Percentiles rank a stretch among this genome's conserved stretches.
These are phyloP conservation scores for Motacilla alba DNA, from an alignment of 2,113 vertebrate genomes.

Conservation along the genomic window DNA sequence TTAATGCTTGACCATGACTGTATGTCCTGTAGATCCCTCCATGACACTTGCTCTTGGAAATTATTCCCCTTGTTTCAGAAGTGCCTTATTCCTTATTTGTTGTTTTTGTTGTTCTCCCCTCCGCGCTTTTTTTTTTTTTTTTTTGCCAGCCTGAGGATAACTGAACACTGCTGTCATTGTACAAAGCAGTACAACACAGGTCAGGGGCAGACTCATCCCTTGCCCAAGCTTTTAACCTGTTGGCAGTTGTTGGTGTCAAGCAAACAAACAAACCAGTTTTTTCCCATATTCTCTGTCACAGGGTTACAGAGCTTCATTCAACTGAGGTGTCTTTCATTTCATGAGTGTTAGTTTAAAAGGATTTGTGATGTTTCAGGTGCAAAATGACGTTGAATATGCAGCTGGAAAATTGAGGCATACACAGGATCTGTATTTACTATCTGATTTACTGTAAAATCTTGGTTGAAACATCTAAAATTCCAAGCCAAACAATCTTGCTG, in stretches of 20 bases:
- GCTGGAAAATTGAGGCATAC: neutral
- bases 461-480: neutral
- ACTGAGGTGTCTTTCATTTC: neutral
- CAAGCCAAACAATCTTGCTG: neutral
- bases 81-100: neutral
- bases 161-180: neutral
- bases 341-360: neutral
- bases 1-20: no score
- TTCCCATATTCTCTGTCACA: neutral
- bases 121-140: no score
- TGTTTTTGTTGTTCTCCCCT: neutral
- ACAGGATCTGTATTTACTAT: neutral
- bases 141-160: neutral
- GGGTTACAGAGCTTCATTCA: neutral
- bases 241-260: neutral
- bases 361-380: neutral
- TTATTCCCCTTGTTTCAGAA: neutral
- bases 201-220: neutral
- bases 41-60: neutral
- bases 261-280: neutral
- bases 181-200: neutral
- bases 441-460: neutral
- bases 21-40: neutral
- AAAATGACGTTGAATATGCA: neutral
- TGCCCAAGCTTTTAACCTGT: neutral